Evolutionary conservation across 2,797 vertebrate genomes (phyloP), one percentile per base, ranked within the genome.

Genomic region (Erpetoichthys calabaricus): DNA sequence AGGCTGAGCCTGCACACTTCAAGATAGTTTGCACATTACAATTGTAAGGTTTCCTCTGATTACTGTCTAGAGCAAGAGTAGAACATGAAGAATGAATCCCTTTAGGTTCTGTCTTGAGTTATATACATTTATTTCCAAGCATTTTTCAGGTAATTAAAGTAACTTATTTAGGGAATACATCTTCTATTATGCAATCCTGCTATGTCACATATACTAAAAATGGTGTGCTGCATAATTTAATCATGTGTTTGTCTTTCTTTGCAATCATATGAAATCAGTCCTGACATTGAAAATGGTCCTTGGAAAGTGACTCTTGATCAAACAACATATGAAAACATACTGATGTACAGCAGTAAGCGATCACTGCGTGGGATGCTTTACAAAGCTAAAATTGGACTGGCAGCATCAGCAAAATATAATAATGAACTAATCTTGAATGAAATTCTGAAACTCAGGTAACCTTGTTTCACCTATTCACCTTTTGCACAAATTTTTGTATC

Each of bases 261-360:
- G 25, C 25, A 25, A 25, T 49, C 47, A 7, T 7, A 8, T 4
- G 45, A 41, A 45, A 41, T 10, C 46, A 42, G 56, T 6, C 8
- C 56, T 4, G 43, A 55, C 44, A 42, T 46, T n/a, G 52, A 55
- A 42, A 55, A 45, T 42, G 45, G 56, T 7, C 56, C 45, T 25
- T 62, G 51, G 56, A 62, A 41, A 10, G n/a, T 47, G 42, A 47
- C 4, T 6, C 44, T 58, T 46, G 60, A 58, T 7, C 42, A 4
- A 25, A 51, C 60, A 45, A 62, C 42, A 42, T 57, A 10, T 47
- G 42, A 62, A 43, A 47, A 45, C 9, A 5, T 45, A 3, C 57
- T 62, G 56, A 5, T 53, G 51, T 47, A 58, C 44, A 62, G 56
- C 53, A 10, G 43, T 7, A 58, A 55, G 8, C n/a, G 45, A 7